Evolutionary conservation across 2,113 vertebrate genomes (phyloP), one percentile per base, ranked within the genome.

Genomic region (Loxodonta africana): DNA sequence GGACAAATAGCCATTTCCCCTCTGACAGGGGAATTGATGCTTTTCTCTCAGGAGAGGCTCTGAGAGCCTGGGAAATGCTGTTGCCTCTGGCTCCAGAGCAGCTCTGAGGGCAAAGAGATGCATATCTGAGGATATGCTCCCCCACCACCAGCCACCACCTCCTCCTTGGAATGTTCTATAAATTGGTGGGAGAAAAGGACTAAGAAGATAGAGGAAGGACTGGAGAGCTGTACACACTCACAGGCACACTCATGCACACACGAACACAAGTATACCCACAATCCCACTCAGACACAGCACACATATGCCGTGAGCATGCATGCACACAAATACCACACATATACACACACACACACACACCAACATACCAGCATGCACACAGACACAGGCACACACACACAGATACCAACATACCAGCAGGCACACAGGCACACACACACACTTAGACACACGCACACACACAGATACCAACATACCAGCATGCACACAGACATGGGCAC

Each of bases 1-100:
- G 8, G 26, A 94, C 86, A 96, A 93, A 98, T 90, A 96, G 94
- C 82, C 80, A 14, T 77, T 95, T 95, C 97, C 92, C 37, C 3
- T 90, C 87, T 95, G 97, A 98, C 97, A 97, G 0, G 0, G 80
- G 96, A 95, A 98, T 98, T 96, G 30, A 98, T 98, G 97, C n/a
- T 96, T 93, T 96, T 90, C 98, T 97, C 97, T 98, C 96, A 96
- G 95, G 96, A 98, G 96, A 98, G 96, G 97, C 97, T 98, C 97
- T 97, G 93, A 98, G 96, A 6, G n/a, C 92, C 98, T 98, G 96
- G 97, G 98, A 98, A 98, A 98, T 96, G 95, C 98, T 97, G 98
- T 98, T 97, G 94, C 81, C 88, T 96, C 96, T 76, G 94, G 95
- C 91, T 98, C 85, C 95, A 95, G 63, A 94, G 96, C 48, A 97